phyloP scores from a whole-genome alignment of 2,113 vertebrate genomes.

The Saguinus imperator region DNA sequence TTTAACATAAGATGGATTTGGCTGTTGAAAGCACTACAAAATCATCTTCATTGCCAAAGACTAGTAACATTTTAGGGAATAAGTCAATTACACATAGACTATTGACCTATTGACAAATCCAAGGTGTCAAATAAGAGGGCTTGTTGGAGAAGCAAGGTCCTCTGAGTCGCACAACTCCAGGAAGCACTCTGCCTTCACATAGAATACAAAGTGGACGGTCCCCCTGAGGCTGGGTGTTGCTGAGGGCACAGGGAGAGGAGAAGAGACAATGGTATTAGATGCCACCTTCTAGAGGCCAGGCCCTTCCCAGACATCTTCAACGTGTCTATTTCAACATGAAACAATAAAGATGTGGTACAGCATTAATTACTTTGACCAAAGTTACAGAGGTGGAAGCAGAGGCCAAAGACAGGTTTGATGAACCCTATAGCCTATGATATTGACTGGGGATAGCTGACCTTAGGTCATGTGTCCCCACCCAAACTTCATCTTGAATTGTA shows the following conservation, averaged over 20 bases:
- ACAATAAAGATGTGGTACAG: not conserved
- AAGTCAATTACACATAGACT: not conserved
- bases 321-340: not conserved
- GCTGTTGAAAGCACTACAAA: not conserved
- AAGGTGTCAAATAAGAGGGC: not conserved
- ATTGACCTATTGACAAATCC: not conserved
- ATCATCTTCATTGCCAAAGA: not conserved
- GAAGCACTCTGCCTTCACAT: not conserved
- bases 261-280: not conserved
- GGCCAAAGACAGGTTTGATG: not conserved
- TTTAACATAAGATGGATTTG: not conserved
- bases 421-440: not conserved
- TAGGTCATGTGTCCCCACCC: not conserved
- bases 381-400: not conserved
- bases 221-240: not conserved
- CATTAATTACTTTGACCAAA: not conserved
- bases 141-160: not conserved
- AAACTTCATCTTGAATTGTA: no score
- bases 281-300: not conserved
- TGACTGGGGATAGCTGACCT: not conserved
- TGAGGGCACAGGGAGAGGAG: not conserved
- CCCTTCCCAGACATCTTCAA: not conserved
- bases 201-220: not conserved
- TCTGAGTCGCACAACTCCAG: not conserved
- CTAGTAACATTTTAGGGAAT: not conserved